Base-by-base conservation (phyloP, 2,113 vertebrate genomes). In the Hemibagrus wyckioides region DNA sequence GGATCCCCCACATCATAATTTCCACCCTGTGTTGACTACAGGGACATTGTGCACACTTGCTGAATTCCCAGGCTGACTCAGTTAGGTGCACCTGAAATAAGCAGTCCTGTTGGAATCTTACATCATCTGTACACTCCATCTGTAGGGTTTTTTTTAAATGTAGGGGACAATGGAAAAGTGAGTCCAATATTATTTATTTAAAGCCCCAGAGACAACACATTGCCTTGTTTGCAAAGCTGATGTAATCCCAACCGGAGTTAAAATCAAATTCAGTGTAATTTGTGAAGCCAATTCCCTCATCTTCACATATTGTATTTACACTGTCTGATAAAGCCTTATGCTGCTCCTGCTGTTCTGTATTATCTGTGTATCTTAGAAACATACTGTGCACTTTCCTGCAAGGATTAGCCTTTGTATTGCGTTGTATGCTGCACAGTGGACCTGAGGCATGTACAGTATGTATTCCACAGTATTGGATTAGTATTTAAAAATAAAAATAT, bases 1-100 rank as follows among this genome's bases (percentile, higher is more conserved):
- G n/a, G 79, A 89, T 57, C 39, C 81, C 52, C 7, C 82, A 82
- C 83, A 80, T 83, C 75, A 41, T 90, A 90, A 92, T 86, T 67
- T 50, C 44, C 30, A 28, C 36, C 3, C 33, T 80, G 75, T 4
- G 44, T 80, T 79, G 76, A 52, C 11, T 48, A n/a, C 59, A 54
- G 75, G 25, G 33, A 63, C 52, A 73, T 75, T 41, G 15, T 84
- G 85, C 56, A 59, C 13, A 63, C 3, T 50, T 80, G 54, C 30
- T 79, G 41, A 56, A 87, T 63, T 80, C 63, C 75, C 75, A 75
- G 39, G 54, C 9, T 80, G 69, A 59, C 19, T 89, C 44, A 57
- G 41, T 39, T 50, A 80, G 21, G 75, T 80, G 52, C 41, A 33
- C n/a, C 76, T 36, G 19, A 76, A 85, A 39, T 41, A 67, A 54